phyloP scores from a whole-genome alignment of 2,113 vertebrate species.

The Thinocorus orbignyianus region DNA sequence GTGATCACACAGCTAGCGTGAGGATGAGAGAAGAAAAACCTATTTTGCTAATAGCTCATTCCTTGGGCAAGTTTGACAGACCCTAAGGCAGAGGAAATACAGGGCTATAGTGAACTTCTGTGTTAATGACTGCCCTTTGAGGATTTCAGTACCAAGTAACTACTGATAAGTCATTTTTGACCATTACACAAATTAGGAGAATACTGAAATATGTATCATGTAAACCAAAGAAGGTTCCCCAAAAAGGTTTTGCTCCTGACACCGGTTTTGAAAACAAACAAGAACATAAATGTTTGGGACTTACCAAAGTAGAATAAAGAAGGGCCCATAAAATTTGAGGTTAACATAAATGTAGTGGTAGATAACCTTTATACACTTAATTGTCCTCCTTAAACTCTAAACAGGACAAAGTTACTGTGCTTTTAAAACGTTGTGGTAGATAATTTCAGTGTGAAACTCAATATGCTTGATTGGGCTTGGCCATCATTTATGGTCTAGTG shows the following conservation, averaged over 20 bases:
- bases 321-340: not conserved
- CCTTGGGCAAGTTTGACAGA: not conserved
- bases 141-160: not conserved
- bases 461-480: not conserved
- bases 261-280: conserved; percentile 16
- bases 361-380: not conserved
- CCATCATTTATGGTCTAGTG: conserved; percentile 11
- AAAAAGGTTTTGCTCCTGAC: not conserved
- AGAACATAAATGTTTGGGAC: conserved; percentile 67
- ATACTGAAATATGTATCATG: too few species aligned
- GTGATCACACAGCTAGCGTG: not conserved
- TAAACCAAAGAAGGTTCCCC: not conserved
- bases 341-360: not conserved
- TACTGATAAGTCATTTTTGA: not conserved
- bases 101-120: not conserved
- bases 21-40: not conserved
- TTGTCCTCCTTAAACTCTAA: not conserved
- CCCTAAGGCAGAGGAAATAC: not conserved
- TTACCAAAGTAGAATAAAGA: conserved; percentile 55
- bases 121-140: not conserved
- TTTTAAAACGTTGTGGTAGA: not conserved
- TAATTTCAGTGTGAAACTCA: conserved; percentile 36
- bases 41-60: not conserved
- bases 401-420: not conserved
- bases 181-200: too few species aligned